Percentiles rank a stretch among this genome's conserved stretches.
Conservation (phyloP, 2,888 invertebrate genomes). For the Timema cristinae region DNA sequence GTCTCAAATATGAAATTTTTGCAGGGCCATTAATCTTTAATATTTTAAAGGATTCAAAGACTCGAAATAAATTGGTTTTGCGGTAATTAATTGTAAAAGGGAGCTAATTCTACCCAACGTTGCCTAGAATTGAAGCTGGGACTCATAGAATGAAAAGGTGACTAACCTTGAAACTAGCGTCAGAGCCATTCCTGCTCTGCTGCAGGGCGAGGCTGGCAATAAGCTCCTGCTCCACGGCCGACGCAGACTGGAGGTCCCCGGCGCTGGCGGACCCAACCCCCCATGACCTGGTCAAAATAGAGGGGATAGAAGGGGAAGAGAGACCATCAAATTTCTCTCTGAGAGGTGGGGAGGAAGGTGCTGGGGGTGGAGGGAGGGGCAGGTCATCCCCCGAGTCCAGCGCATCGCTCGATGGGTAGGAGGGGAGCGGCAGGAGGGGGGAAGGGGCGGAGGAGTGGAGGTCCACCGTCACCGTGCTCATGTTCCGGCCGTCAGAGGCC, state of each 20-base stretch:
- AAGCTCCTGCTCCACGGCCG: constrained; percentile 44
- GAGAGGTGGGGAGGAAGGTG: constrained; percentile 56
- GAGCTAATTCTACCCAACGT: no score
- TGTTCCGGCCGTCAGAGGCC: constrained; percentile 40
- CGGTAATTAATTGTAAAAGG: no score
- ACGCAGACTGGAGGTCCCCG: constrained; percentile 32
- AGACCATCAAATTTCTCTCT: constrained; percentile 22
- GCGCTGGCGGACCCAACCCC: constrained; percentile 14
- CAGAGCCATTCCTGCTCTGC: constrained; percentile 65
- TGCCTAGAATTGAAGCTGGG: no score
- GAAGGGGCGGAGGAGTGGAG: constrained; percentile 38
- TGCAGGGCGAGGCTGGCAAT: constrained; percentile 40
- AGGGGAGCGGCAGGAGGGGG: constrained; percentile 54
- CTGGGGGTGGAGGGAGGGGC: constrained; percentile 61
- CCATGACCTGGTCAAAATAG: constrained; percentile 26
- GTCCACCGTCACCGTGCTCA: constrained; percentile 38
- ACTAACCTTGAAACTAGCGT: constrained; percentile 76
- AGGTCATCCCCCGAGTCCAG: constrained; percentile 54
- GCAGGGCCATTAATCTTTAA: no score
- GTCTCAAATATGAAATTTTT: no score
- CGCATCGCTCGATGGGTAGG: constrained; percentile 62
- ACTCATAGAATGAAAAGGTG: neutral
- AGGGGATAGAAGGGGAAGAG: constrained; percentile 10
- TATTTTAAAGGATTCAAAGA: no score
- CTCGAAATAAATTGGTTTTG: no score